Evolutionary conservation across 2,888 invertebrate genomes (phyloP), one percentile per base, ranked within the genome.

Genomic region (Bimastos eiseni): DNA sequence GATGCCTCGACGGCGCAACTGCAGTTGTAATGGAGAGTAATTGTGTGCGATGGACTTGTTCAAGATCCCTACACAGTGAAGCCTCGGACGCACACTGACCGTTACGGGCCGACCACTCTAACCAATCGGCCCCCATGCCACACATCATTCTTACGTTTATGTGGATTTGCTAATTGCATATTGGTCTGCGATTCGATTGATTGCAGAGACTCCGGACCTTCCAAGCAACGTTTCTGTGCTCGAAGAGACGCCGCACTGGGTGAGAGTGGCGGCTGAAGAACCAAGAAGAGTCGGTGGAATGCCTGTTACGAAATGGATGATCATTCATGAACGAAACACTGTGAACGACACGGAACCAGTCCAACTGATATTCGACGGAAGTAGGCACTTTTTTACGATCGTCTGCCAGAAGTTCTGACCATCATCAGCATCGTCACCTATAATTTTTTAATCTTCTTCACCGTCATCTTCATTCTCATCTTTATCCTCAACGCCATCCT

Each of bases 271-370:
- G 36, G 92, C 91, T 21, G 90, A 86, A 33, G 41, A 86, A 33
- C 91, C 92, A 1, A 33, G 30, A 24, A 88, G 88, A 1, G 84
- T 33, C n/a, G 92, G 91, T 36, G 92, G 91, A 17, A 88, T 91
- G 49, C 90, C 91, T 13, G 91, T 92, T 44, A 92, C 91, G 34
- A 89, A 90, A 86, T 92, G 92, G 92, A 55, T 41, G 86, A 90
- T 92, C 83, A 55, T 49, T 33, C 92, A 88, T 88, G 89, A 91
- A 38, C 30, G n/a, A 70, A 30, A 70, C 70, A 8, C 70, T 70
- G 30, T 70, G 30, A 70, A 70, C 17, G 70, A 70, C 30, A n/a
- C 70, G 70, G 70, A 70, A 70, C 70, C 70, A 70, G 70, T n/a
- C 8, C 70, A 70, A 70, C 70, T 70, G 70, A 70, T 70, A 70